Conservation (phyloP, 2,888 invertebrate genomes). For the Euplexia lucipara region DNA sequence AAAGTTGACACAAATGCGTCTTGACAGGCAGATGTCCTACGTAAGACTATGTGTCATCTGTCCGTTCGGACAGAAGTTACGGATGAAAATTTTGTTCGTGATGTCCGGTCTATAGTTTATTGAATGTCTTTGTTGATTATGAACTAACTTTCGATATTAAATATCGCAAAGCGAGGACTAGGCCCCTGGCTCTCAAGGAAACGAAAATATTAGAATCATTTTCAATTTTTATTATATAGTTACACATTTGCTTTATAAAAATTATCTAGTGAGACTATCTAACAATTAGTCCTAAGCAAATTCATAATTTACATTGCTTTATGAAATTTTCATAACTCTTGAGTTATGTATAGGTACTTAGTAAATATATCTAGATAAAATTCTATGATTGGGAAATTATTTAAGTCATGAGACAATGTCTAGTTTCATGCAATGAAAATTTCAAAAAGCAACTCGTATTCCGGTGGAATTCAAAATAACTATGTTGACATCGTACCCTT, state of each 20-base stretch:
- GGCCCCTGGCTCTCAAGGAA: conserved; percentile 24
- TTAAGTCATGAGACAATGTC: conserved; percentile 29
- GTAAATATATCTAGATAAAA: conserved; percentile 42
- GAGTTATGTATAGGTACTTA: conserved; percentile 2
- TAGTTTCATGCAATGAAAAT: conserved; percentile 35
- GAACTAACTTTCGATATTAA: neutral
- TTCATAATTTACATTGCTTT: conserved; percentile 67
- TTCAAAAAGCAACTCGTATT: conserved; percentile 59
- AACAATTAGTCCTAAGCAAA: conserved; percentile 82
- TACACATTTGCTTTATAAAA: conserved; percentile 85
- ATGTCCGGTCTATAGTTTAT: too few relatives aligned
- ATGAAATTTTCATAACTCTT: conserved; percentile 60
- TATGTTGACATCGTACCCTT: conserved; percentile 61
- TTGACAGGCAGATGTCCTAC: too few relatives aligned
- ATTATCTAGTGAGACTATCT: conserved; percentile 85
- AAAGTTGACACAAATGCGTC: too few relatives aligned
- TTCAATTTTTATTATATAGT: conserved; percentile 83
- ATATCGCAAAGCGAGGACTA: neutral
- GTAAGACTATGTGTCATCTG: too few relatives aligned
- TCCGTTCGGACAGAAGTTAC: too few relatives aligned
- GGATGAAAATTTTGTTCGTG: too few relatives aligned
- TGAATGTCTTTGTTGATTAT: too few relatives aligned
- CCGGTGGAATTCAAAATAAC: conserved; percentile 67
- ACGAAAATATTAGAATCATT: conserved; percentile 62
- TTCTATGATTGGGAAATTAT: conserved; percentile 42